Evolutionary conservation across 2,113 vertebrate genomes (phyloP).

Genomic region (Colossoma macropomum): DNA sequence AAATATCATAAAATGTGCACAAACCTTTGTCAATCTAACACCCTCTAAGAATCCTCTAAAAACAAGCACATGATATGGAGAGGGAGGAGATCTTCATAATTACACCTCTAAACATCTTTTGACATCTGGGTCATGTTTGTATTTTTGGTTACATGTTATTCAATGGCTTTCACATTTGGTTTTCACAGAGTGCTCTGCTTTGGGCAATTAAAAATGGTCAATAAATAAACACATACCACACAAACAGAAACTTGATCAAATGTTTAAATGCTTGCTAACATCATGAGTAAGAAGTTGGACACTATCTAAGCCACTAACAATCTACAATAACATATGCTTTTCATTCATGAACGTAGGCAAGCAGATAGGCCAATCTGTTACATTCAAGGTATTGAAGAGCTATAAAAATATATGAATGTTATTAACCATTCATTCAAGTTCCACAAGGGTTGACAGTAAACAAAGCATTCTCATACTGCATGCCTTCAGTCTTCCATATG

Average conservation of each 20-base stretch:
- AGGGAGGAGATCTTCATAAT: background rate
- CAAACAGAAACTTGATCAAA: background rate
- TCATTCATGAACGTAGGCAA: background rate
- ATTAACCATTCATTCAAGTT: no score
- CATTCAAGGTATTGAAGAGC: background rate
- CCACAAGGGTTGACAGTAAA: background rate
- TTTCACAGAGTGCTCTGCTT: background rate
- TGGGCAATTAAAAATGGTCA: background rate
- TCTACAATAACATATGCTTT: background rate
- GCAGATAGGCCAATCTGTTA: background rate
- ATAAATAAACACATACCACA: background rate
- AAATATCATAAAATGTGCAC: no score
- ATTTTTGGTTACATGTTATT: background rate
- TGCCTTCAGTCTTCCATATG: background rate
- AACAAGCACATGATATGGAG: background rate
- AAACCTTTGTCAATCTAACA: no score
- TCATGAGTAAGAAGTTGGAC: background rate
- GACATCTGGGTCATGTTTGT: background rate
- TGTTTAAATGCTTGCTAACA: background rate
- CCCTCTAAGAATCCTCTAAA: background rate
- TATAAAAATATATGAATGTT: background rate
- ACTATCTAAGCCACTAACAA: background rate
- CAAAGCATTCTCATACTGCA: background rate
- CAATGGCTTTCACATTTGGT: background rate
- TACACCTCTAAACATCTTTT: background rate